Conservation (phyloP, 1,140 invertebrate genomes). For the Zaprionus kolodkinae region DNA sequence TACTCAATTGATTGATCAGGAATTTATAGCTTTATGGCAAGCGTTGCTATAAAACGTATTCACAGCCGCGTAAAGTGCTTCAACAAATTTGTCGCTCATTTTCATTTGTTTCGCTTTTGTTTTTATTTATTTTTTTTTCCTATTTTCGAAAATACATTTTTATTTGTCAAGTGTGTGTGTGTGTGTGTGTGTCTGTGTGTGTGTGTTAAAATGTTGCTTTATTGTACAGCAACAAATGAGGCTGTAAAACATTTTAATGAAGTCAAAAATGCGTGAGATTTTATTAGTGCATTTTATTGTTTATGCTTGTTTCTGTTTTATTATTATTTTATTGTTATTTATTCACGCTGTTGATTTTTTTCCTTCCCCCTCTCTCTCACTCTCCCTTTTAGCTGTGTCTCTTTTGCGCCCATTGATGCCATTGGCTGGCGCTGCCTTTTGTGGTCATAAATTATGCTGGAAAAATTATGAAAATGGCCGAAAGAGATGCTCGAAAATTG, state of each 20-base stretch:
- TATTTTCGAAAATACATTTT: slow-evolving; percentile 4
- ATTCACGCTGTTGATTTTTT: slow-evolving; percentile 22
- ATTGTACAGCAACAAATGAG: slow-evolving; percentile 39
- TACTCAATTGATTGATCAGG: background rate
- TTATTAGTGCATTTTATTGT: slow-evolving; percentile 78
- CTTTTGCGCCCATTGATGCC: background rate
- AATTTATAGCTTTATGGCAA: background rate
- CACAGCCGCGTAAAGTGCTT: background rate
- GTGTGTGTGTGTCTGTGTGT: slow-evolving; percentile 1
- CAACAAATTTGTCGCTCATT: slow-evolving; percentile 2
- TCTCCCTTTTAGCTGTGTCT: background rate
- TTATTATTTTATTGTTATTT: slow-evolving; percentile 62
- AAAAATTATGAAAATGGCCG: slow-evolving; percentile 53
- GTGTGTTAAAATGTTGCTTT: slow-evolving; percentile 14
- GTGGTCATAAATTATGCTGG: slow-evolving; percentile 69
- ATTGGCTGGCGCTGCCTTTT: slow-evolving; percentile 45
- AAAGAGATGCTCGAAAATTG: slow-evolving; percentile 41
- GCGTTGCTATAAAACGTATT: background rate
- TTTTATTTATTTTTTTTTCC: background rate
- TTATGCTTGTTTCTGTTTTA: slow-evolving; percentile 38
- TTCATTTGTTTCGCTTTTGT: background rate
- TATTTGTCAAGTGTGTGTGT: slow-evolving; percentile 19
- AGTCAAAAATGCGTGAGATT: slow-evolving; percentile 71
- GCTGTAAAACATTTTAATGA: slow-evolving; percentile 65
- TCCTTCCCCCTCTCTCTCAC: background rate